Evolutionary conservation across 2,888 invertebrate species (phyloP).

Genomic region (Perizoma flavofasciatum): DNA sequence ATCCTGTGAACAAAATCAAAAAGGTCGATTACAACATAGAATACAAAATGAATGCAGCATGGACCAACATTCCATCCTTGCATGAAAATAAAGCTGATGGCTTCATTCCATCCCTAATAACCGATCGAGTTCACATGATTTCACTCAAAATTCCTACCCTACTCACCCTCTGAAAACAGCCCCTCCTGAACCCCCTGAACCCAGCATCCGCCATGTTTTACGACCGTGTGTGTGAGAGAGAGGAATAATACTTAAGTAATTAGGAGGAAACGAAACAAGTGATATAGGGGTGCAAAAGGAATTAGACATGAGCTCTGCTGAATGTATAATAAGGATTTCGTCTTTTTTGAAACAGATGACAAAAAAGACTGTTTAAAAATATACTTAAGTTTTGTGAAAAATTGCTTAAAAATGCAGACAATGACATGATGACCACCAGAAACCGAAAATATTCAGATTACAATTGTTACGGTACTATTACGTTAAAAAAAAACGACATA

Average conservation of each 20-base stretch:
- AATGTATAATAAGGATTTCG: conserved; percentile 59
- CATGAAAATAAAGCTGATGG: conserved; percentile 49
- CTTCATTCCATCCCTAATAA: conserved; percentile 58
- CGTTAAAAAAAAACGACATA: no score
- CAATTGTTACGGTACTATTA: no score
- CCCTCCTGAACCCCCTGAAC: conserved; percentile 50
- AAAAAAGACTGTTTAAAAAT: no score
- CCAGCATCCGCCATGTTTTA: conserved; percentile 79
- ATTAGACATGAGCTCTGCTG: conserved; percentile 55
- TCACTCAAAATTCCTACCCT: conserved; percentile 60
- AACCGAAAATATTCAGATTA: no score
- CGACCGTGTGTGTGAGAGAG: conserved; percentile 46
- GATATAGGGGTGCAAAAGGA: conserved; percentile 57
- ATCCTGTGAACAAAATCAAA: no score
- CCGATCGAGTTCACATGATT: conserved; percentile 55
- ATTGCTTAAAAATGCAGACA: no score
- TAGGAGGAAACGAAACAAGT: conserved; percentile 39
- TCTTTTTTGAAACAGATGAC: conserved; percentile 1
- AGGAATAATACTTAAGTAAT: conserved; percentile 10
- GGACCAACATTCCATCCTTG: not conserved
- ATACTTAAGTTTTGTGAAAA: no score
- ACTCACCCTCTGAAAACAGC: conserved; percentile 66
- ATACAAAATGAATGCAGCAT: no score
- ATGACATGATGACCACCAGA: no score
- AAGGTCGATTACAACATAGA: no score